Evolutionary conservation across 2,113 vertebrate species (phyloP), one percentile per base, ranked within the genome.

Genomic region (Mus pahari): DNA sequence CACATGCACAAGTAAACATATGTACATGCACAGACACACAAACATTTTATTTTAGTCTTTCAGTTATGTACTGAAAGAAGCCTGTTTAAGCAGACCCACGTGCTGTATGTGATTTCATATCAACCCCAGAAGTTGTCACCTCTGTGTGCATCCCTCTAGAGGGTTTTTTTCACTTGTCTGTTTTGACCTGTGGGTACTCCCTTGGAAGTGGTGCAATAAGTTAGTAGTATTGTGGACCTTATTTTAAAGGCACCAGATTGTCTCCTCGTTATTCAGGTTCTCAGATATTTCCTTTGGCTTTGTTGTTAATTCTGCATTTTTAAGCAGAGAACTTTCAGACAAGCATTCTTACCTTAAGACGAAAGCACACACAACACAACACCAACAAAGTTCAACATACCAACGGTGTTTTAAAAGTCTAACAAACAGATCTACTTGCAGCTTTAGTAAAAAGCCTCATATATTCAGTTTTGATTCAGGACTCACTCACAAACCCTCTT

Each of bases 231-330:
- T 66, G n/a, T 86, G 26, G 39, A 82, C 1, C 79, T 28, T 5
- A 39, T 20, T 82, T 83, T 79, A 48, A 28, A 94, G 53, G 14
- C 74, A 31, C 16, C 7, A 60, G 45, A 50, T 77, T 75, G 64
- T 86, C 82, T 92, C 19, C n/a, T 82, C 39, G 22, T 91, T 93
- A 62, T 33, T 95, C n/a, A 77, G 73, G 70, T 31, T 71, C 90
- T 68, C 50, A 62, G 68, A 36, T 7, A 39, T 92, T 87, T 45
- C 28, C 17, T 17, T 90, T 90, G 33, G 42, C 6, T 86, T 39
- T 91, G 70, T 77, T 4, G 19, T 68, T 55, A 55, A 81, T 93
- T 92, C 62, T 53, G 79, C 58, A 64, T 73, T 96, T 42, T 95
- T 86, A 33, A 86, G 86, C 64, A 86, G 66, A 31, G 19, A 75